Percentiles rank a stretch among this genome's conserved stretches.
phyloP scores from a whole-genome alignment of 2,888 invertebrate genomes.

The Cacoxenus indagator region DNA sequence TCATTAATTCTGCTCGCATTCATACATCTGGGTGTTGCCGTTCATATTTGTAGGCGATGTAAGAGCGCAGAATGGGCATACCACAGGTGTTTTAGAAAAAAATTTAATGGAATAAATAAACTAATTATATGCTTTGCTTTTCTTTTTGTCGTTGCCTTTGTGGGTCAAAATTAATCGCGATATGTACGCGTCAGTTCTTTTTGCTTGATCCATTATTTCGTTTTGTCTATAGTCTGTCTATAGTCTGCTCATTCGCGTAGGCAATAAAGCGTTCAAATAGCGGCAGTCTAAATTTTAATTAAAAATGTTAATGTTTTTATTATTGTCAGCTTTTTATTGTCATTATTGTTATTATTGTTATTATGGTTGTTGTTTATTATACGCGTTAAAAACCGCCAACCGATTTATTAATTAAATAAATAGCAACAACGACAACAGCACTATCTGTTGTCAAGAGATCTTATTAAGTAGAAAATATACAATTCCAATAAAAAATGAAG shows the following conservation, averaged over 20 bases:
- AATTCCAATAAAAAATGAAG: neutral
- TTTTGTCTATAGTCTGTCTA: neutral
- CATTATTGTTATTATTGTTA: conserved; percentile 38
- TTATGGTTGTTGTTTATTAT: neutral
- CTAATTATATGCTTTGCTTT: too few species aligned
- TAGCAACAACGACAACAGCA: neutral
- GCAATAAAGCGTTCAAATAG: neutral
- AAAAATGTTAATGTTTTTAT: neutral
- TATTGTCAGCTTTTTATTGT: conserved; percentile 19
- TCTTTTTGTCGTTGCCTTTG: too few species aligned
- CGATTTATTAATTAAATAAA: conserved; percentile 61
- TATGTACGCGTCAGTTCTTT: neutral
- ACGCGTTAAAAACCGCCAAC: conserved; percentile 41
- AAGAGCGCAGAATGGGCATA: too few species aligned
- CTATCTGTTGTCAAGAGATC: neutral
- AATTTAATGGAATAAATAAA: too few species aligned
- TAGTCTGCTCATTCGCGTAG: neutral
- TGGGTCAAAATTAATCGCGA: too few species aligned
- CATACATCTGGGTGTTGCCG: too few species aligned
- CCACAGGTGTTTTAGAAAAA: too few species aligned
- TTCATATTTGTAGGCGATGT: too few species aligned
- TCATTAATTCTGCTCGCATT: too few species aligned
- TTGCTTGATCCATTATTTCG: neutral
- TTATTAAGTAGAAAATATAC: conserved; percentile 7
- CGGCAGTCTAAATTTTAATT: neutral